These are phyloP conservation scores for Neoaliturus tenellus DNA, from an alignment of 2,888 invertebrate species.

Conservation along the genomic window DNA sequence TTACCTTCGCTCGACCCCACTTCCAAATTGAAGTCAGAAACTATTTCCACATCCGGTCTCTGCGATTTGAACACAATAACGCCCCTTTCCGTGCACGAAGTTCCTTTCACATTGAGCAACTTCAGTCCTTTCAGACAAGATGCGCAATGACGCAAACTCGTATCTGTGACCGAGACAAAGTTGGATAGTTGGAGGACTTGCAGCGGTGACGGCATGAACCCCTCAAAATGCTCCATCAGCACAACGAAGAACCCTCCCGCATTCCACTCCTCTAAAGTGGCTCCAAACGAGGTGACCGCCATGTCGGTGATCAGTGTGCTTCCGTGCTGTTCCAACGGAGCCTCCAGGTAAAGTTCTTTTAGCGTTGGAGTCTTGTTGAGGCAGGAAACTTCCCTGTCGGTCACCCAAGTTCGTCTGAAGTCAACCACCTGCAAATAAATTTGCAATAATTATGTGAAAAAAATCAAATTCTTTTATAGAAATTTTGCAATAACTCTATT, in stretches of 20 bases:
- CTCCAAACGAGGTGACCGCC: constrained; percentile 65
- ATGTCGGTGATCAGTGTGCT: constrained; percentile 63
- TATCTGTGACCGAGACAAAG: constrained; percentile 79
- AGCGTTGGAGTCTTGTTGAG: constrained; percentile 75
- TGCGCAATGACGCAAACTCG: constrained; percentile 78
- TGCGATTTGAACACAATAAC: constrained; percentile 75
- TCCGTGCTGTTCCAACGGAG: constrained; percentile 68
- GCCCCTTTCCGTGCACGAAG: constrained; percentile 78
- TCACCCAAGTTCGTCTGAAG: constrained; percentile 75
- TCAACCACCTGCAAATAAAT: constrained; percentile 73
- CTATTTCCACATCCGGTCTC: constrained; percentile 63
- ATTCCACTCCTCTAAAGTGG: constrained; percentile 23
- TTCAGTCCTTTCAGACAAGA: constrained; percentile 77
- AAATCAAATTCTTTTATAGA: no score
- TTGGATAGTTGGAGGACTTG: constrained; percentile 76
- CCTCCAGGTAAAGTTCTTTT: constrained; percentile 75
- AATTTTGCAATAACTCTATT: no score
- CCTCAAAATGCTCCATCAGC: constrained; percentile 14
- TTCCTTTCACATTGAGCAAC: constrained; percentile 81
- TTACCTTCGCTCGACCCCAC: background rate
- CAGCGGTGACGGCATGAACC: constrained; percentile 67
- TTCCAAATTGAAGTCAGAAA: constrained; percentile 40
- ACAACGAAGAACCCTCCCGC: constrained; percentile 1
- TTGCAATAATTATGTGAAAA: no score
- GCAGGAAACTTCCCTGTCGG: constrained; percentile 78